A percentile compares a stretch with the other conserved stretches of the same genome.
Evolutionary conservation across 2,113 vertebrate species (phyloP).

Genomic region (Corvus hawaiiensis): DNA sequence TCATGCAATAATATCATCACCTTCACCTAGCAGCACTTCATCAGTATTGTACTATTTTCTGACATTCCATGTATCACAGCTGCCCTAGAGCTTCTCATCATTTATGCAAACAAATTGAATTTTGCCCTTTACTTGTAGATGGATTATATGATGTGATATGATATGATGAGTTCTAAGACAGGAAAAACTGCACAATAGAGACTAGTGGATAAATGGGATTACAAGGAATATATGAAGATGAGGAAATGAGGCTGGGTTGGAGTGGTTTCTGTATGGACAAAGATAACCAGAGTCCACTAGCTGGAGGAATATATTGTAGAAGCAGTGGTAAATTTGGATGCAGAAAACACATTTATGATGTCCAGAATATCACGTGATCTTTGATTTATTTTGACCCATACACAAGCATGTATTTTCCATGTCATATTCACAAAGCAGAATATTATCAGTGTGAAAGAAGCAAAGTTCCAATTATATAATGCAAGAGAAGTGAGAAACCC

Average conservation of each 20-base stretch:
- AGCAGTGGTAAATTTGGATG: neutral
- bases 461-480: neutral
- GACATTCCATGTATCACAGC: neutral
- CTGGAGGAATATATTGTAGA: neutral
- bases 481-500: neutral
- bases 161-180: neutral
- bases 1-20: neutral
- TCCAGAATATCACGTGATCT: neutral
- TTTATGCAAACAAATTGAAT: neutral
- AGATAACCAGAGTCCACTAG: neutral
- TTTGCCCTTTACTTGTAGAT: neutral
- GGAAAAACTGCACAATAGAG: accelerated
- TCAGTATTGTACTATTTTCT: neutral
- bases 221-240: neutral
- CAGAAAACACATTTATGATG: neutral
- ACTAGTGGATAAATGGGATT: neutral
- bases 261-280: neutral
- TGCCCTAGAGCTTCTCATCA: neutral
- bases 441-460: neutral
- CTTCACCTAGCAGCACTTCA: neutral
- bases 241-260: neutral
- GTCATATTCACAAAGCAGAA: neutral
- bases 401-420: neutral
- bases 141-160: neutral
- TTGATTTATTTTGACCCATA: neutral